Percentiles rank a stretch among this genome's conserved stretches.
These are phyloP conservation scores for Drosophila colorata DNA, from an alignment of 2,888 invertebrate species.

Conservation along the genomic window DNA sequence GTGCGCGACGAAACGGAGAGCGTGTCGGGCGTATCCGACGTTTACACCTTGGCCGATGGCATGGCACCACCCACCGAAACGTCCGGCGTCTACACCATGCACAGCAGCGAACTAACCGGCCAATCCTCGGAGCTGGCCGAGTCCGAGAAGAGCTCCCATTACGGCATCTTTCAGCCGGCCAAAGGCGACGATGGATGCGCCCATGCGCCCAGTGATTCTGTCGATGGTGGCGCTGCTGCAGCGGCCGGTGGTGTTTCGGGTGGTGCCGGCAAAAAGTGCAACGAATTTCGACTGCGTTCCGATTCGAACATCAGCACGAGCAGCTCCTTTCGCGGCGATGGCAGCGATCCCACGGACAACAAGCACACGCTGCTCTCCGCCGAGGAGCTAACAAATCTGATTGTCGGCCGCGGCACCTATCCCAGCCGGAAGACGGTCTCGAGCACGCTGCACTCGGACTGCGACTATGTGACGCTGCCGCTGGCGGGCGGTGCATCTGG, in stretches of 20 bases:
- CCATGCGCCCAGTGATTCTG: slow-evolving; percentile 84
- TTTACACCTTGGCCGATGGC: slow-evolving; percentile 87
- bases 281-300: slow-evolving; percentile 89
- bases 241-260: slow-evolving; percentile 85
- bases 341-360: slow-evolving; percentile 94
- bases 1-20: slow-evolving; percentile 85
- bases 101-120: slow-evolving; percentile 88
- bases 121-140: slow-evolving; percentile 87
- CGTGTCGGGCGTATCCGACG: slow-evolving; percentile 88
- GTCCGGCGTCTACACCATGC: slow-evolving; percentile 93
- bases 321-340: slow-evolving; percentile 93
- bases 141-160: slow-evolving; percentile 87
- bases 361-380: slow-evolving; percentile 92
- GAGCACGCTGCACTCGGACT: slow-evolving; percentile 94
- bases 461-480: slow-evolving; percentile 93
- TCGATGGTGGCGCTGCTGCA: slow-evolving; percentile 85
- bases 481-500: slow-evolving; percentile 86
- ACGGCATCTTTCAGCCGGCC: slow-evolving; percentile 87
- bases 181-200: slow-evolving; percentile 82
- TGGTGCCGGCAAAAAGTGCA: slow-evolving; percentile 75
- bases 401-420: slow-evolving; percentile 92
- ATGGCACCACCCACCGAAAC: slow-evolving; percentile 91
- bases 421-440: slow-evolving; percentile 92
- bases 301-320: slow-evolving; percentile 93
- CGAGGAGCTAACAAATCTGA: slow-evolving; percentile 93